These are phyloP conservation scores for Heteromurus nitidus DNA, from an alignment of 2,888 invertebrate genomes.

Conservation along the genomic window DNA sequence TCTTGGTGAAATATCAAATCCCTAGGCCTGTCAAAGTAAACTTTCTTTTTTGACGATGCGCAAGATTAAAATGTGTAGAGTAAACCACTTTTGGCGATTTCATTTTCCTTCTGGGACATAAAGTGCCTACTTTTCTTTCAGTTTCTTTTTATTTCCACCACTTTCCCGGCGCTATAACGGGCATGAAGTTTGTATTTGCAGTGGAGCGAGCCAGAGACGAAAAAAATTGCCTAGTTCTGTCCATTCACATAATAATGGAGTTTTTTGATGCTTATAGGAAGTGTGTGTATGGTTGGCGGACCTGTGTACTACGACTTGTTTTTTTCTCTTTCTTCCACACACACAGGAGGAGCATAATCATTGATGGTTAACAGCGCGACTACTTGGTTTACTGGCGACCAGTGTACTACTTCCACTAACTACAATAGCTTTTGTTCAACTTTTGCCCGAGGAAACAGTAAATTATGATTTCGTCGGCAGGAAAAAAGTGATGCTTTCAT, in stretches of 20 bases:
- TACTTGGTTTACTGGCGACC: neutral
- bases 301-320: no score
- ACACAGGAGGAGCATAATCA: no score
- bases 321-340: no score
- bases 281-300: neutral
- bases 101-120: slow-evolving; percentile 43
- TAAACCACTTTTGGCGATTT: slow-evolving; percentile 47
- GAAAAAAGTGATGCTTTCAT: slow-evolving; percentile 53
- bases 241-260: slow-evolving; percentile 5
- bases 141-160: slow-evolving; percentile 23
- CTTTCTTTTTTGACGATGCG: neutral
- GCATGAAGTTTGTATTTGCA: neutral
- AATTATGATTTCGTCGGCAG: slow-evolving; percentile 63
- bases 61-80: slow-evolving; percentile 49
- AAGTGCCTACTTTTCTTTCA: neutral
- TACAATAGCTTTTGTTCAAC: slow-evolving; percentile 59
- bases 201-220: slow-evolving; percentile 22
- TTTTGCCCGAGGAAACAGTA: slow-evolving; percentile 61
- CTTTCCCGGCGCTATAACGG: neutral
- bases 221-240: neutral
- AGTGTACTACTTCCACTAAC: neutral
- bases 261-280: neutral
- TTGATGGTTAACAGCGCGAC: no score
- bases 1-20: slow-evolving; percentile 8
- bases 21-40: slow-evolving; percentile 4